Evolutionary conservation across 2,797 vertebrate genomes (phyloP), one percentile per base, ranked within the genome.

Genomic region (Yasuhikotakia modesta): DNA sequence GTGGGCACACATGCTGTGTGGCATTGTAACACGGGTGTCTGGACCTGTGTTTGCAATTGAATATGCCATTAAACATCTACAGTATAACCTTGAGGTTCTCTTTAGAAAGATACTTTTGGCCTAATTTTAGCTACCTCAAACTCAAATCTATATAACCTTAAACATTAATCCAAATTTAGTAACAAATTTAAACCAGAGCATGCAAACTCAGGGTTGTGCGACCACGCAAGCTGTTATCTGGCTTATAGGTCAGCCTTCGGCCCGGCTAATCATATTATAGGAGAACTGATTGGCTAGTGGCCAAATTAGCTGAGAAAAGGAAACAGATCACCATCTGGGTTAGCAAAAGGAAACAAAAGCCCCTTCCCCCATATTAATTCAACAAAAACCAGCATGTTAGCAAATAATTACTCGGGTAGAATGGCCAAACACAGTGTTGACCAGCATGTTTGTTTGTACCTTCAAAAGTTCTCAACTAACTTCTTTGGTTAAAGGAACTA

Each of bases 351-450:
- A 91, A 91, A 91, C 90, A 88, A 90, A 91, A 83, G 84, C 84
- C 90, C 69, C 78, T 85, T 90, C 91, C 91, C 88, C 84, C 84
- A 90, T 89, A 89, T 90, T 91, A 91, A 92, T 89, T 90, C 88
- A 90, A 92, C 89, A 92, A 91, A 92, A 91, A 82, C 87, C 82
- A 86, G 86, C 67, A 35, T 12, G 27, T 53, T 69, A 79, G 71
- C 60, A 86, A 82, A 84, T 86, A 84, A 84, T 86, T 69, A 80
- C 83, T 81, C 65, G 70, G 70, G 66, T 24, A 70, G 79, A 77
- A 73, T 80, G 66, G 67, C 76, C 81, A 85, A 79, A 85, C 79
- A 81, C 79, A 77, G 52, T 55, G 73, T 73, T 73, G 50, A 61
- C 46, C 67, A 61, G 68, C 70, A 70, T 70, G 52, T 80, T 74